Base-by-base conservation (phyloP, 2,888 invertebrate genomes). In the Calameuta filiformis region DNA sequence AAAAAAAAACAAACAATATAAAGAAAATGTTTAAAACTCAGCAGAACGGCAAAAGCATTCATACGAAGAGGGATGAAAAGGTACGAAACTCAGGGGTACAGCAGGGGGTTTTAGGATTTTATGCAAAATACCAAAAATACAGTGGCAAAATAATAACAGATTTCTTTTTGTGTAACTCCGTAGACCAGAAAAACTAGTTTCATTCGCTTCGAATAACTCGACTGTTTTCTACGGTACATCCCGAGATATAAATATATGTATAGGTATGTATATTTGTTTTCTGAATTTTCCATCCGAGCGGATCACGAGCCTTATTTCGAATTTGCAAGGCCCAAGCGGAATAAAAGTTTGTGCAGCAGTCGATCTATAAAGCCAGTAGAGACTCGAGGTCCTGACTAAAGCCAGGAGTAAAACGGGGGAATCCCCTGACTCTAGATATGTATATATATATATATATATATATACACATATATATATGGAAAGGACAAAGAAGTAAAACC, bases 201-300 rank as follows among this genome's bases (percentile, higher is more conserved):
- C 15, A 56, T 56, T 56, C 56, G 56, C 56, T 56, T 56, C 56
- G 56, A 56, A 56, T 56, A 9, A 23, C 56, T 56, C 56, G 23
- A 56, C 56, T 56, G 56, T 56, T 23, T 56, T 23, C 23, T 56
- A 56, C 56, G 23, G 56, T 56, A 40, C 15, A 6, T 40, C 15
- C 40, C 15, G 15, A 15, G 40, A 40, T 40, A 40, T 6, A 40
- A 40, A 2, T 35, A 35, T 33, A 33, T 33, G 1, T 23, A 23
- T 23, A 40, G 15, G 1, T 40, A 9, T 69, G 69, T 30, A 30
- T 30, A 71, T 12, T 71, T 71, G 71, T 71, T 71, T 71, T 34
- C 74, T 12, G 74, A 74, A 74, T 74, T 74, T 56, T 74, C 74
- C 74, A 35, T 74, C 37, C 74, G 35, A 37, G 35, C 74, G 34